phyloP scores from a whole-genome alignment of 2,888 invertebrate species.

The Nemotelus nigrinus region DNA sequence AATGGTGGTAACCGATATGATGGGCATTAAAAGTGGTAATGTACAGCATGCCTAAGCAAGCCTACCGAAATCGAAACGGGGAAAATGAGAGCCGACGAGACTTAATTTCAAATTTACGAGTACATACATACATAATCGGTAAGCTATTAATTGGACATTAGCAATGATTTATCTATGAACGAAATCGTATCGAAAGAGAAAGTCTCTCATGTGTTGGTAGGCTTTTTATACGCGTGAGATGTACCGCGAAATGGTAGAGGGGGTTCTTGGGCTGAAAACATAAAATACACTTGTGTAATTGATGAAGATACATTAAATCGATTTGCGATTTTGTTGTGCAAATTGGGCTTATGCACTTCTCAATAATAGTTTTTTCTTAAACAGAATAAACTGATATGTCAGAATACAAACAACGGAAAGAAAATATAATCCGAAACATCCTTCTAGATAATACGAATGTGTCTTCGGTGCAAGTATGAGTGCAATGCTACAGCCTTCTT shows the following conservation, averaged over 20 bases:
- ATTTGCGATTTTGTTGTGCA: too few species aligned
- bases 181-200: constrained; percentile 21
- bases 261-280: neutral
- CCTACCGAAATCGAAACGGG: neutral
- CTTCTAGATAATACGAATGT: too few species aligned
- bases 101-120: neutral
- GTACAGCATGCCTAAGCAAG: constrained; percentile 1
- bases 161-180: constrained; percentile 31
- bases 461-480: too few species aligned
- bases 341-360: constrained; percentile 2
- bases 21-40: neutral
- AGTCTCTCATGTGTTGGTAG: constrained; percentile 19
- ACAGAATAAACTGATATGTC: neutral
- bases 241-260: neutral
- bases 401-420: too few species aligned
- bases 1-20: neutral
- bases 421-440: too few species aligned
- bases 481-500: too few species aligned
- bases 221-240: neutral
- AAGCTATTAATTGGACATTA: constrained; percentile 24
- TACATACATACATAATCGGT: constrained; percentile 9
- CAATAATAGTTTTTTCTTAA: neutral
- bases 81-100: too few species aligned
- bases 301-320: constrained; percentile 2
- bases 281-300: constrained; percentile 8